A percentile compares a stretch with the other conserved stretches of the same genome.
Conservation (phyloP, 2,888 invertebrate genomes). For the Idaea straminata region DNA sequence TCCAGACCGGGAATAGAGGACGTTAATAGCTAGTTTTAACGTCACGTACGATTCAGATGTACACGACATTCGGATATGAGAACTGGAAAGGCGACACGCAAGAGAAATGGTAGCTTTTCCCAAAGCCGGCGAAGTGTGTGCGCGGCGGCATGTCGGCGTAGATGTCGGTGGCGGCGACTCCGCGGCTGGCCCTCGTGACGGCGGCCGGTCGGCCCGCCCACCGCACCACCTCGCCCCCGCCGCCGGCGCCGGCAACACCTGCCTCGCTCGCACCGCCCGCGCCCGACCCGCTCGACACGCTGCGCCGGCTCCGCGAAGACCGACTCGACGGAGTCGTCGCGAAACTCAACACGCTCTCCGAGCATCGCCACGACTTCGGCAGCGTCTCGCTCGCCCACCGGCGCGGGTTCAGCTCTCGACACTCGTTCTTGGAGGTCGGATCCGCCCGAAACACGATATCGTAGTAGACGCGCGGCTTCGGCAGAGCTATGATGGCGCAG, state of each 20-base stretch:
- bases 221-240: conserved; percentile 66
- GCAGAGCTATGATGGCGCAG: conserved; percentile 73
- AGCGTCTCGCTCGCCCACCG: conserved; percentile 68
- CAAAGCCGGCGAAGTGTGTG: conserved; percentile 76
- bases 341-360: conserved; percentile 65
- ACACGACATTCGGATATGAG: conserved; percentile 73
- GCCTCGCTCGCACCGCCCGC: conserved; percentile 16
- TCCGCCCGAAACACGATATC: conserved; percentile 59
- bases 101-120: conserved; percentile 78
- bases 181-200: conserved; percentile 77
- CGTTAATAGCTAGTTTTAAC: neutral
- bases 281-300: conserved; percentile 32
- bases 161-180: conserved; percentile 70
- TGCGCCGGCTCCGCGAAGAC: conserved; percentile 53
- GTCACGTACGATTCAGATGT: conserved; percentile 50
- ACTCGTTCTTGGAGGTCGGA: conserved; percentile 36
- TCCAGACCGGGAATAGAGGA: neutral
- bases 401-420: conserved; percentile 55
- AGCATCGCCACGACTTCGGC: conserved; percentile 72
- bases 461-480: conserved; percentile 66
- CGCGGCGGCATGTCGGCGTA: conserved; percentile 70
- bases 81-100: conserved; percentile 77
- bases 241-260: conserved; percentile 42
- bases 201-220: conserved; percentile 74
- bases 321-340: conserved; percentile 49